Conservation (phyloP, 2,888 invertebrate species). For the Junonia oenone region DNA sequence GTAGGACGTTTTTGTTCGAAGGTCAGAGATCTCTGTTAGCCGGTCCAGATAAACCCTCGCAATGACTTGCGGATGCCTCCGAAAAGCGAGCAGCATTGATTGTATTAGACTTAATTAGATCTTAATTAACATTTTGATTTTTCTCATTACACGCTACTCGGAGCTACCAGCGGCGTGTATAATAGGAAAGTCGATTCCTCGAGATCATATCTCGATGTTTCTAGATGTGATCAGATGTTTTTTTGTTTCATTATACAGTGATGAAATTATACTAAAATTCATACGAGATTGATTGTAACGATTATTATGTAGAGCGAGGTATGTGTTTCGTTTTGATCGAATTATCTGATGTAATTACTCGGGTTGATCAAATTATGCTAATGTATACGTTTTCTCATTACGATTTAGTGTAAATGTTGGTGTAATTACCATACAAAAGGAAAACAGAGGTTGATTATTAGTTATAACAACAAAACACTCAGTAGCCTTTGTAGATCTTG, state of each 20-base stretch:
- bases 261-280: constrained; percentile 58
- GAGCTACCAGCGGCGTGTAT: constrained; percentile 64
- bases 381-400: constrained; percentile 11
- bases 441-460: neutral
- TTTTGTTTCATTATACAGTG: constrained; percentile 42
- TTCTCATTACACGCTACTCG: constrained; percentile 77
- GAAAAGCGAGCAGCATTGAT: constrained; percentile 76
- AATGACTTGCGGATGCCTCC: constrained; percentile 75
- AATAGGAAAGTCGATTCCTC: constrained; percentile 70
- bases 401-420: neutral
- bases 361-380: constrained; percentile 24
- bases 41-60: constrained; percentile 51
- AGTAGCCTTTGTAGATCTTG: neutral
- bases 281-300: constrained; percentile 34
- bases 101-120: constrained; percentile 79
- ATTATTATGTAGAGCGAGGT: constrained; percentile 31
- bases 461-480: neutral
- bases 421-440: neutral
- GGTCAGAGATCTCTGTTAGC: constrained; percentile 52
- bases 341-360: constrained; percentile 24
- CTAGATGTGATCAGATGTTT: constrained; percentile 50
- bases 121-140: constrained; percentile 78
- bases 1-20: constrained; percentile 35
- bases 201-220: constrained; percentile 61
- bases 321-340: constrained; percentile 23